These are phyloP conservation scores for Allobates femoralis DNA, from an alignment of 2,797 vertebrate species.

Conservation along the genomic window DNA sequence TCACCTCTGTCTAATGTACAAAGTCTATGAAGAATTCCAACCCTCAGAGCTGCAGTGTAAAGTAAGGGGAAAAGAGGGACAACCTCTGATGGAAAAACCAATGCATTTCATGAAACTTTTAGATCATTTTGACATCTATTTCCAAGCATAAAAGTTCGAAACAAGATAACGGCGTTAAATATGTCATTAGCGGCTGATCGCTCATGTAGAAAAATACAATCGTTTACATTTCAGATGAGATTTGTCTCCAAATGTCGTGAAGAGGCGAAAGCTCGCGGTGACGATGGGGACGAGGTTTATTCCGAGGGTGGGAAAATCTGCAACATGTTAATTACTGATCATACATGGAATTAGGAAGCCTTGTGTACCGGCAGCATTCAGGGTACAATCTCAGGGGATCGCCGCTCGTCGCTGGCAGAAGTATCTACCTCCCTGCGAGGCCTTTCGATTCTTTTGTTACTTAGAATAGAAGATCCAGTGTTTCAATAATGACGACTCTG, in stretches of 20 bases:
- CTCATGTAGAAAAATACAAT: neutral
- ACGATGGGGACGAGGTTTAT: slow-evolving; percentile 9
- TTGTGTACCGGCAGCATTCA: slow-evolving; percentile 29
- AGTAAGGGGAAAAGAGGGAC: neutral
- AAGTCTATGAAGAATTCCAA: too few relatives aligned
- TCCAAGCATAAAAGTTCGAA: neutral
- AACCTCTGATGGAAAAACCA: neutral
- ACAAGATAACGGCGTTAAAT: slow-evolving; percentile 4
- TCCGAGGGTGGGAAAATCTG: slow-evolving; percentile 20
- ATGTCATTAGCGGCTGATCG: neutral
- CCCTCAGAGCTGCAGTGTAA: neutral
- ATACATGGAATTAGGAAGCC: slow-evolving; percentile 45
- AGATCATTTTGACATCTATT: neutral
- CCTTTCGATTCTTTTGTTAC: slow-evolving; percentile 17
- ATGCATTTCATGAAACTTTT: neutral
- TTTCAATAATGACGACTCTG: neutral
- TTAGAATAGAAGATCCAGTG: neutral
- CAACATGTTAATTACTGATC: slow-evolving; percentile 45
- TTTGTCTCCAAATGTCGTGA: too few relatives aligned
- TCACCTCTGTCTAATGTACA: too few relatives aligned
- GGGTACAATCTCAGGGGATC: slow-evolving; percentile 21
- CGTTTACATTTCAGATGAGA: slow-evolving; percentile 17
- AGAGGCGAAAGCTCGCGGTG: too few relatives aligned
- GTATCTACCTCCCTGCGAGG: slow-evolving; percentile 38
- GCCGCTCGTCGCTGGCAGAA: slow-evolving; percentile 23